Conservation (phyloP, 92 coral and sea anemone species). For the Zoanthus sansibaricus region DNA sequence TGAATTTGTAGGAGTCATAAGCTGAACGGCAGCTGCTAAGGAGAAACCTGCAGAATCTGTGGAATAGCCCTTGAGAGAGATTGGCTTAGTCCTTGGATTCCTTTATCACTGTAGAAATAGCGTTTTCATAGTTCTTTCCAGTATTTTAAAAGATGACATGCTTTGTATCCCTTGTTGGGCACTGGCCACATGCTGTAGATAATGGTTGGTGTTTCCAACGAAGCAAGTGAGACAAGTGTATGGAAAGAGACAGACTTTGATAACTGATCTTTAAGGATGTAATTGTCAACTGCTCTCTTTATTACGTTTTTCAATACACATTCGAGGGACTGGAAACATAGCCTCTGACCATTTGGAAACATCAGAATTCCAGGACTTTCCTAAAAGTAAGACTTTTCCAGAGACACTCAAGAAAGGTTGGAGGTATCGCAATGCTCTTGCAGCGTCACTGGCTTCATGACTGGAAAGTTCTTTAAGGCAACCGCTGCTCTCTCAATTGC, state of each 20-base stretch:
- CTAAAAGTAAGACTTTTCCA: slow-evolving; percentile 46
- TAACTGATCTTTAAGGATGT: slow-evolving; percentile 26
- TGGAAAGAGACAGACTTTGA: slow-evolving; percentile 58
- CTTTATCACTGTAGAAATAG: slow-evolving; percentile 42
- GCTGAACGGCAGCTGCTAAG: slow-evolving; percentile 57
- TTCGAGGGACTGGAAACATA: slow-evolving; percentile 40
- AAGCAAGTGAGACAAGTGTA: slow-evolving; percentile 50
- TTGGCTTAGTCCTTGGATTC: slow-evolving; percentile 38
- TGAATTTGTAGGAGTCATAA: slow-evolving; percentile 41
- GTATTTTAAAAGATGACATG: not conserved
- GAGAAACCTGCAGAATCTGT: slow-evolving; percentile 64
- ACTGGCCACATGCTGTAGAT: slow-evolving; percentile 63
- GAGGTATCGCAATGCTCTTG: slow-evolving; percentile 54
- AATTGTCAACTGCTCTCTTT: slow-evolving; percentile 30
- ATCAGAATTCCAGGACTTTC: slow-evolving; percentile 46
- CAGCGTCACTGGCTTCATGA: slow-evolving; percentile 13
- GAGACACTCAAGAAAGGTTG: slow-evolving; percentile 26
- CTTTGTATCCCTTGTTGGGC: slow-evolving; percentile 51
- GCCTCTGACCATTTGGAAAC: slow-evolving; percentile 37
- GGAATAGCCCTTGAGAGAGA: slow-evolving; percentile 51
- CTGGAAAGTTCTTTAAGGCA: slow-evolving; percentile 42
- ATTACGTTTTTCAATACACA: slow-evolving; percentile 27
- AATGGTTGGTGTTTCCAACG: slow-evolving; percentile 43
- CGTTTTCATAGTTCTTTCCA: slow-evolving; percentile 32
- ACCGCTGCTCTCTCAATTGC: slow-evolving; percentile 25